Evolutionary conservation across 92 coral and sea anemone species (phyloP), one percentile per base, ranked within the genome.

Genomic region (Micromussa lordhowensis): DNA sequence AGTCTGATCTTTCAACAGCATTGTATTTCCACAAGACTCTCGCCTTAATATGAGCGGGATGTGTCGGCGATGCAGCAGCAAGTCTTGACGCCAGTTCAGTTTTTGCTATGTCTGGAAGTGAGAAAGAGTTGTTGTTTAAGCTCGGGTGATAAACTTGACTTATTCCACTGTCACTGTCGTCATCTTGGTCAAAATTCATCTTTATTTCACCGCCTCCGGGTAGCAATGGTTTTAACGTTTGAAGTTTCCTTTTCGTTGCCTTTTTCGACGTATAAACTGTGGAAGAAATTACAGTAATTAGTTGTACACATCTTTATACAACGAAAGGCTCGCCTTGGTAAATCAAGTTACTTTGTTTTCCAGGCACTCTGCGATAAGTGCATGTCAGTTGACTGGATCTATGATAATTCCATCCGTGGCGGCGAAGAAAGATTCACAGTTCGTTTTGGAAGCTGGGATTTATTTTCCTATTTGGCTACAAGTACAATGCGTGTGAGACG

Each of bases 161-260:
- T 13, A 94, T 92, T 0, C 98, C 98, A 76, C 98, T 95, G 44
- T 95, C 98, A 17, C 87, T 93, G 32, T 95, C 98, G 53, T 95
- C 96, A 54, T 93, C 96, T 38, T 83, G 82, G 18, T 91, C 95
- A n/a, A 72, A 57, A 8, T 78, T 76, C 44, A 85, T 55, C 19
- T 85, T 77, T 78, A 48, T 85, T 54, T 81, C 81, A 11, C 58
- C 82, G 4, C 95, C 94, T n/a, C 91, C 91, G 0, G 90, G 82
- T 9, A 85, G 66, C 19, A 89, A 79, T 26, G 96, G 92, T 71
- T 92, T 87, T 34, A 95, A 84, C 6, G 93, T 90, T 19, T 91
- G 94, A 13, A 95, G 82, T 72, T 88, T 90, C 84, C 93, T 90
- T 80, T 83, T 88, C 61, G 87, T 89, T 28, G 98, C 98, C 75